phyloP scores from a whole-genome alignment of 2,113 vertebrate genomes.

The Amphiprion ocellaris region DNA sequence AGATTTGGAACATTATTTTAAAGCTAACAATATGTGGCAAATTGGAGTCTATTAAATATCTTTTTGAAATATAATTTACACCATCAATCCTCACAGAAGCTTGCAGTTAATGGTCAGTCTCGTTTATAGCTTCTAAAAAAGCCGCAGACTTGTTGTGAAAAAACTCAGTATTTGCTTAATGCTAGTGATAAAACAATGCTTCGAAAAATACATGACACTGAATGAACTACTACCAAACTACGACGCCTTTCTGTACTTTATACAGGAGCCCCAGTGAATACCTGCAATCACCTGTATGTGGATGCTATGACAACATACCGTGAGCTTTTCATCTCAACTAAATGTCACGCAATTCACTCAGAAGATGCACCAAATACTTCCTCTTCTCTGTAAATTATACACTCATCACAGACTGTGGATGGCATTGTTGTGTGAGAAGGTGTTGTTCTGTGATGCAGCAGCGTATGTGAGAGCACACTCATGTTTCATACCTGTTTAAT shows the following conservation, averaged over 20 bases:
- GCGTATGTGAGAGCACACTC: not conserved
- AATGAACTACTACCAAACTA: no score
- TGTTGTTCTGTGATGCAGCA: not conserved
- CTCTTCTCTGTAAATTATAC: not conserved
- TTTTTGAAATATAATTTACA: no score
- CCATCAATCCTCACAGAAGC: no score
- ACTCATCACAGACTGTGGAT: conserved; percentile 6
- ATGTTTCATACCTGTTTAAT: conserved; percentile 4
- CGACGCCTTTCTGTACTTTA: not conserved
- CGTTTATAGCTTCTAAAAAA: no score
- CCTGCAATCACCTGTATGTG: not conserved
- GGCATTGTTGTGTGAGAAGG: not conserved
- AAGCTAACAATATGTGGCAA: no score
- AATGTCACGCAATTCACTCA: conserved; percentile 6
- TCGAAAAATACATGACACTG: no score
- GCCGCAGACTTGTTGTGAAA: no score
- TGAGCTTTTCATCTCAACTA: not conserved
- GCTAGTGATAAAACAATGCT: no score
- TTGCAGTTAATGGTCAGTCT: no score
- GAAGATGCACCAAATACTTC: conserved; percentile 17
- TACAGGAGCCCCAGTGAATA: not conserved
- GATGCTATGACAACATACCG: not conserved
- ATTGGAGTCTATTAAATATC: no score
- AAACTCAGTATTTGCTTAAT: no score
- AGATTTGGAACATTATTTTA: no score